Conservation (phyloP, 2,888 invertebrate genomes). For the Amblyteles armatorius region DNA sequence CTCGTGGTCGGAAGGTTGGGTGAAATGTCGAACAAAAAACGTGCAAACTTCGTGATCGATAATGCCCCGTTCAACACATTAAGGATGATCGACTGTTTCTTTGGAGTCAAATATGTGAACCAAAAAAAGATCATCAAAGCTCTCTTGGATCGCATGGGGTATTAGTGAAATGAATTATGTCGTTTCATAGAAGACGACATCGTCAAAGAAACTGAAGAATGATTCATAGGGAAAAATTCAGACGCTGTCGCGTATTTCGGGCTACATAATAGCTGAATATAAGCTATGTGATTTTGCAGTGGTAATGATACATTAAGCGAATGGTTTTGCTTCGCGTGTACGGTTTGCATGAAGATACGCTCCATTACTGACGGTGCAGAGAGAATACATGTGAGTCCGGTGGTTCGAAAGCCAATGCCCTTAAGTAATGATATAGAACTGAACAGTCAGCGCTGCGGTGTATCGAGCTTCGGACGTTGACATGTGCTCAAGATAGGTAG, state of each 20-base stretch:
- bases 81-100: no score
- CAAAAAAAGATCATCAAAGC: no score
- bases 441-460: constrained; percentile 28
- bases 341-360: constrained; percentile 32
- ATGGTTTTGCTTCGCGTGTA: constrained; percentile 68
- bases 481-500: constrained; percentile 39
- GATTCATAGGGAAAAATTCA: constrained; percentile 74
- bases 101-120: no score
- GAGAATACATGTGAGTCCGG: constrained; percentile 42
- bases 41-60: neutral
- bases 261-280: constrained; percentile 38
- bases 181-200: constrained; percentile 4
- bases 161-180: no score
- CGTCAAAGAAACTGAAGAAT: constrained; percentile 36
- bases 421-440: constrained; percentile 70
- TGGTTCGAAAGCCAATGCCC: constrained; percentile 70
- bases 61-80: neutral
- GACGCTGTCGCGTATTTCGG: constrained; percentile 44
- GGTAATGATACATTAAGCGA: constrained; percentile 74
- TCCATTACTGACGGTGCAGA: constrained; percentile 48
- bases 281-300: constrained; percentile 72
- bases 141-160: no score
- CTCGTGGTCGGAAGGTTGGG: neutral
- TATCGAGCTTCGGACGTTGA: constrained; percentile 60
- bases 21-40: neutral